Evolutionary conservation across 1,140 invertebrate genomes (phyloP), one percentile per base, ranked within the genome.

Genomic region (Metopolophium dirhodum): DNA sequence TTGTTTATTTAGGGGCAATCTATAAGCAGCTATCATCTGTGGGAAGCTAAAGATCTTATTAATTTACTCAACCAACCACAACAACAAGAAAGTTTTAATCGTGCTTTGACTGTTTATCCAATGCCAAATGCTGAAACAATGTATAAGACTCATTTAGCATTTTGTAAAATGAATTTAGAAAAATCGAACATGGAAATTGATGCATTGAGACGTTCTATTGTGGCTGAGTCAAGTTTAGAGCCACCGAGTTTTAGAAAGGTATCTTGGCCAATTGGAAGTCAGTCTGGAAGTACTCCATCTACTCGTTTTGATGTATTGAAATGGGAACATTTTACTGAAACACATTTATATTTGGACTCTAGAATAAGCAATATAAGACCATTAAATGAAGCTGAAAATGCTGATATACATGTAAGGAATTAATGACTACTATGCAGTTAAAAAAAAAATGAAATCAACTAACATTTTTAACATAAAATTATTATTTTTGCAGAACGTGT

Each of bases 241-340:
- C 95, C 95, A 51, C 95, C 95, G 82, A 94, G 93, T 85, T 93
- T 86, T 37, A 92, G 94, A 57, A 93, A 94, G 23, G 93, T 94
- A n/a, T 95, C 95, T 1, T 99, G 98, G 98, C 98, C 98, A 2
- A 95, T 97, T 93, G 98, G 98, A n/a, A 96, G 97, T 94, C 96
- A 97, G 57, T 95, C 96, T 54, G 96, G 96, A 7, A 97, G 96
- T 94, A 96, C 96, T 94, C 97, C 98, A 18, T 95, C 96, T 37
- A 97, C 96, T 94, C 96, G 98, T 93, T 99, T 98, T 96, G 98
- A 99, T 95, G 96, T 99, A 92, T 96, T 98, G 41, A 96, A 96
- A 47, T 99, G 98, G 97, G 96, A 97, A 45, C 97, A 97, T 95
- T 98, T 99, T 94, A 98, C 98, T 95, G 95, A 95, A 83, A 97